A percentile compares a stretch with the other conserved stretches of the same genome.
These are phyloP conservation scores for Sipunculus nudus DNA, from an alignment of 2,888 invertebrate species.

Conservation along the genomic window DNA sequence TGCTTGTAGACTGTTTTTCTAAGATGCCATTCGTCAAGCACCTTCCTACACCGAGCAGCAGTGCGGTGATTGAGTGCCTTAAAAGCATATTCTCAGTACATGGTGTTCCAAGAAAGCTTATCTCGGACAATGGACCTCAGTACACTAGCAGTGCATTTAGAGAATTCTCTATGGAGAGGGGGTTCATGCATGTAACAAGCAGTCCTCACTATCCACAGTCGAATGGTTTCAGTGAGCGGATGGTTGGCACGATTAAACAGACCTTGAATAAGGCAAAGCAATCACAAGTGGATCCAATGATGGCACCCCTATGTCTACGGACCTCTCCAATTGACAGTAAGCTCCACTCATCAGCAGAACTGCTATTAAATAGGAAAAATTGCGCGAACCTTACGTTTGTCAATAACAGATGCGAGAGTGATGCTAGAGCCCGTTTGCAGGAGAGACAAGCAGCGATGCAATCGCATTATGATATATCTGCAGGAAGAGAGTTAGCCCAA, in stretches of 20 bases:
- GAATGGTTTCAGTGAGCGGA: slow-evolving; percentile 12
- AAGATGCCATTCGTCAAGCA: not conserved
- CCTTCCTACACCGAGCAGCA: not conserved
- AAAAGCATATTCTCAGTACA: slow-evolving; percentile 8
- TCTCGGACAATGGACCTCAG: slow-evolving; percentile 4
- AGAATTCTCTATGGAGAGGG: not conserved
- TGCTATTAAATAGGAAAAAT: not conserved
- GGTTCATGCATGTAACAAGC: slow-evolving; percentile 7
- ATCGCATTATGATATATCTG: no score
- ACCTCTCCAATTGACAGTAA: slow-evolving; percentile 3
- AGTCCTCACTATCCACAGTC: slow-evolving; percentile 1
- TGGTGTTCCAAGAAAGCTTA: not conserved
- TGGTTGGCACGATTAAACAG: slow-evolving; percentile 1
- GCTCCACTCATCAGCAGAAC: not conserved
- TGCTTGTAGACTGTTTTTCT: slow-evolving; percentile 3
- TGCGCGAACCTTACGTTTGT: no score
- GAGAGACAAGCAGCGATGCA: no score
- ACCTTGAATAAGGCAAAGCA: not conserved
- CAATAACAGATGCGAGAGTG: no score
- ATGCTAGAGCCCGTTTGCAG: no score
- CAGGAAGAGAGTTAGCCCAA: no score
- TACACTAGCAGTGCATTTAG: not conserved
- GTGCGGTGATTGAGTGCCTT: not conserved
- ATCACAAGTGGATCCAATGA: not conserved
- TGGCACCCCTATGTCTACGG: slow-evolving; percentile 1